phyloP scores from a whole-genome alignment of 2,888 invertebrate genomes.

The Drosophila anceps region DNA sequence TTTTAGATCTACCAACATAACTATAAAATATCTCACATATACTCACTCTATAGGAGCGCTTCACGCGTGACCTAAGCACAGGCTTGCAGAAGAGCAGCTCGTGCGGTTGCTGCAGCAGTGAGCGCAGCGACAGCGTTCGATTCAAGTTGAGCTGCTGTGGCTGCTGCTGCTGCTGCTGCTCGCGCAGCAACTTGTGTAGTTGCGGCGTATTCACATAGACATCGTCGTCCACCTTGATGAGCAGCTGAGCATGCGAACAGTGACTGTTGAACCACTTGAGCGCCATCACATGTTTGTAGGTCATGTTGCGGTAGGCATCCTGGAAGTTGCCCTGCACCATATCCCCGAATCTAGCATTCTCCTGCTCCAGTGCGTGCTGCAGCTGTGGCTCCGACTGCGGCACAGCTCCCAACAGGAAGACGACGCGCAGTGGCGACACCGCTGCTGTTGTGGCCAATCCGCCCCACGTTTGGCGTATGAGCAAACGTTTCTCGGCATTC shows the following conservation, averaged over 20 bases:
- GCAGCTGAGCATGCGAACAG: constrained; percentile 89
- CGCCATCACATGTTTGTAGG: constrained; percentile 93
- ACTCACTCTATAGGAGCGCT: constrained; percentile 87
- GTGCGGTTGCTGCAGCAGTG: constrained; percentile 79
- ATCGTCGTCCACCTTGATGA: constrained; percentile 92
- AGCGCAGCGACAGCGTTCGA: constrained; percentile 29
- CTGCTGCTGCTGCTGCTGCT: constrained; percentile 12
- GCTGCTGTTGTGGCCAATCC: constrained; percentile 84
- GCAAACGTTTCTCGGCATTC: constrained; percentile 88
- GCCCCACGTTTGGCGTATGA: constrained; percentile 92
- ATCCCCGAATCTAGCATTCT: constrained; percentile 88
- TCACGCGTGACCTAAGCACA: constrained; percentile 86
- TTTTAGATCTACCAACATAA: not conserved
- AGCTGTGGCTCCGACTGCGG: constrained; percentile 83
- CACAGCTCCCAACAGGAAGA: constrained; percentile 89
- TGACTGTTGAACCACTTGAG: constrained; percentile 91
- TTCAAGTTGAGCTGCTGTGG: constrained; percentile 21
- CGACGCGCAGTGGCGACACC: constrained; percentile 86
- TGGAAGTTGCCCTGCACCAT: constrained; percentile 91
- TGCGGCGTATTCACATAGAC: constrained; percentile 90
- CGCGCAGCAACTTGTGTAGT: constrained; percentile 86
- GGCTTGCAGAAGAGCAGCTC: constrained; percentile 89
- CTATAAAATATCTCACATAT: not conserved
- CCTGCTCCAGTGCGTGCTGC: constrained; percentile 85
- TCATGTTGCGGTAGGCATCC: constrained; percentile 93